Percentiles rank a stretch among this genome's conserved stretches.
Conservation (phyloP, 1,140 invertebrate genomes). For the Ceratina calcarata region DNA sequence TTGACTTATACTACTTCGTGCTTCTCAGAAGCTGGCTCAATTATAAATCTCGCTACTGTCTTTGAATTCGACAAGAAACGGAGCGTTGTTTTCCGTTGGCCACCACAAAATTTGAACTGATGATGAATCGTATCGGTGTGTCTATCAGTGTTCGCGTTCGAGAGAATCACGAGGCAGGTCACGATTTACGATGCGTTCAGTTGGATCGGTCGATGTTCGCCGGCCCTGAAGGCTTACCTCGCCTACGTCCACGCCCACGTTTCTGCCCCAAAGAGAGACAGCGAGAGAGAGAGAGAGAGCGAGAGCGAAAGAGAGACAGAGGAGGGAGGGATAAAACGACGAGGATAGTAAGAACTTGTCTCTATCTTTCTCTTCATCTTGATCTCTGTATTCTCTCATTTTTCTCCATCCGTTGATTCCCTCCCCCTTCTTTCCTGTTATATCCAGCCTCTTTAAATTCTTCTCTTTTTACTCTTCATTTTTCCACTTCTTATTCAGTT, state of each 20-base stretch:
- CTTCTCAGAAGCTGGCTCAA: neutral
- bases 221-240: constrained; percentile 67
- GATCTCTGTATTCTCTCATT: constrained; percentile 6
- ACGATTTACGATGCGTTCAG: constrained; percentile 59
- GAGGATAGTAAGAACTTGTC: constrained; percentile 28
- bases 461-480: neutral
- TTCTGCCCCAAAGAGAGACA: constrained; percentile 32
- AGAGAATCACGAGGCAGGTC: constrained; percentile 24
- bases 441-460: constrained; percentile 26
- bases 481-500: neutral
- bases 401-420: neutral
- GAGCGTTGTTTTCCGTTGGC: neutral
- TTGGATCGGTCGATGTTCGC: constrained; percentile 61
- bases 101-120: neutral
- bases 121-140: constrained; percentile 52
- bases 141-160: constrained; percentile 31
- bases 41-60: neutral
- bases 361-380: constrained; percentile 40
- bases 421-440: neutral
- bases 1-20: constrained; percentile 1
- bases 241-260: constrained; percentile 68
- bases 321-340: constrained; percentile 15
- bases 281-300: constrained; percentile 5
- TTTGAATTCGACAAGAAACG: neutral
- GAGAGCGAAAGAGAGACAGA: constrained; percentile 2